Base-by-base conservation (phyloP, 1,140 invertebrate species). In the Anastatus disparis region DNA sequence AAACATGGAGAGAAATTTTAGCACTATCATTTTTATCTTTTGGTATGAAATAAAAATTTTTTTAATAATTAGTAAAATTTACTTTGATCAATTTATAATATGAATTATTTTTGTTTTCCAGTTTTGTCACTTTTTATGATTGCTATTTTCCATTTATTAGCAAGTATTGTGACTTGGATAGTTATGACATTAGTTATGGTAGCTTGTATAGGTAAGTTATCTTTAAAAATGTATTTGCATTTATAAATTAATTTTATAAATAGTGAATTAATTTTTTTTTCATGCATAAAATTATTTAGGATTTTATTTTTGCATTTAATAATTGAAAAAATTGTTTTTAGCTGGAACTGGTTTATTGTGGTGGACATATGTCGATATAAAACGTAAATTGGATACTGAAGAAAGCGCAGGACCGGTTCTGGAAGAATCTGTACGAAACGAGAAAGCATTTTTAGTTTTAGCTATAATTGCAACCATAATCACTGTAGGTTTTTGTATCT, bases 391-490 rank as follows among this genome's bases (percentile, higher is more conserved):
- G 48, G 91, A 92, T 80, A 84, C 85, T 71, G 90, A 89, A 35
- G 84, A 89, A 46, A 81, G 87, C 50, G 86, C 85, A 63, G 64
- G 67, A 29, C 77, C 87, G 69, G 78, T 89, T 40, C 87, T 95
- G 50, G 90, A 94, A 81, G 93, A 96, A 86, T 92, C 93, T 61
- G 87, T 93, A 1, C 90, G 93, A 79, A 97, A 97, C 86, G 93
- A 97, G 87, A 90, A 89, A 73, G 93, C 95, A 61, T 96, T 94
- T 85, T 87, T 94, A 65, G 90, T 87, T 78, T 96, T 92, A 84
- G 91, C 95, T 29, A 93, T 97, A 71, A 87, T 96, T 72, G 93
- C 94, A n/a, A 95, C 95, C 58, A 88, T 96, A 71, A 90, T 95
- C 65, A 95, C 94, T 50, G 91, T 96, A 86, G 89, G 89, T 88